Conservation (phyloP, 2,797 vertebrate genomes). For the Sarcoramphus papa region DNA sequence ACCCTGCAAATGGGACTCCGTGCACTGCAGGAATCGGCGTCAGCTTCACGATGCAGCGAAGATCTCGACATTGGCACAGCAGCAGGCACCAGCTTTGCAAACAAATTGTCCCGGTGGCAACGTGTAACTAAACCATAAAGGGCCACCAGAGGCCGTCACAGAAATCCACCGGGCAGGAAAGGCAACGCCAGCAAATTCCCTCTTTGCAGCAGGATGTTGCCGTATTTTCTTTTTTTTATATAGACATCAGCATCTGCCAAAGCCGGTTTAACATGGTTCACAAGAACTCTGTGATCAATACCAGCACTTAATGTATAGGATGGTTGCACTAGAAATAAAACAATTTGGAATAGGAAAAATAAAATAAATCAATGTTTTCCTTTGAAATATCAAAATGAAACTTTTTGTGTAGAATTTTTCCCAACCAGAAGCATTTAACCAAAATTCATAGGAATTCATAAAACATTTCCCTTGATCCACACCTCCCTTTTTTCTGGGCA, state of each 20-base stretch:
- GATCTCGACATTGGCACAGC: background rate
- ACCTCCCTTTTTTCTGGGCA: background rate
- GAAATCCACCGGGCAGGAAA: background rate
- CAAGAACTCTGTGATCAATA: background rate
- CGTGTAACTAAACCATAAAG: background rate
- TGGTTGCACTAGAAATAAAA: background rate
- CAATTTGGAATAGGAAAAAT: background rate
- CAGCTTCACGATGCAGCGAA: background rate
- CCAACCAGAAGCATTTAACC: background rate
- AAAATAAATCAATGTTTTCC: background rate
- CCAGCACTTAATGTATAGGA: background rate
- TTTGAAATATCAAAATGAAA: background rate
- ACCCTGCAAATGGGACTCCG: background rate
- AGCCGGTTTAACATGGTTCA: background rate
- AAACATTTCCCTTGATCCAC: background rate
- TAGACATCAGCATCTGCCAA: background rate
- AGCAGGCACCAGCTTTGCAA: background rate
- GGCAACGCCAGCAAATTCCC: background rate
- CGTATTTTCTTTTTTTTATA: rapidly evolving
- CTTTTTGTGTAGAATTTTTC: background rate
- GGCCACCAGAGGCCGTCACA: background rate
- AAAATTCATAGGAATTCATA: background rate
- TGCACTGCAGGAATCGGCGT: background rate
- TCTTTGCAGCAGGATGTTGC: background rate
- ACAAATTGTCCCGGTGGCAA: background rate